phyloP scores from a whole-genome alignment of 1,140 invertebrate genomes.

The Solenopsis invicta region DNA sequence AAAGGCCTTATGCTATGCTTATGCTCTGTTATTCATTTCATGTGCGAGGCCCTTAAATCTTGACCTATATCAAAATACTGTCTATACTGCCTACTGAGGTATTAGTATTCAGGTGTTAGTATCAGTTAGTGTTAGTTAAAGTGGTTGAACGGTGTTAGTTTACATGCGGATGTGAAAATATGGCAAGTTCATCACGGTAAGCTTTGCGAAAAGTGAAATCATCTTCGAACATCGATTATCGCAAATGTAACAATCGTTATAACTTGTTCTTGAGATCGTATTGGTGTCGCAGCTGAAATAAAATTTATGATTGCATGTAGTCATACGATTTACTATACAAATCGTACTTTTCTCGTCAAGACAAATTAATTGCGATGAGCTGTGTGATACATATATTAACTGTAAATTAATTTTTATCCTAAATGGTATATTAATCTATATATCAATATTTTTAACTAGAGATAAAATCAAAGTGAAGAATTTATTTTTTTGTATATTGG shows the following conservation, averaged over 20 bases:
- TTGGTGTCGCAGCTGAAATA: not conserved
- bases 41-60: too few relatives aligned
- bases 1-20: too few relatives aligned
- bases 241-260: not conserved
- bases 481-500: constrained; percentile 3
- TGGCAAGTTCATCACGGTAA: constrained; percentile 60
- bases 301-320: constrained; percentile 20
- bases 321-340: not conserved
- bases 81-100: too few relatives aligned
- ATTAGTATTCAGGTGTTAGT: too few relatives aligned
- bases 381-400: not conserved
- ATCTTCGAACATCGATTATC: not conserved
- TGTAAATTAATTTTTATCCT: not conserved
- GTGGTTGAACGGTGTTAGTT: not conserved
- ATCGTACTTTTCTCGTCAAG: not conserved
- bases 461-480: not conserved
- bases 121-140: too few relatives aligned
- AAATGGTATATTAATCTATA: too few relatives aligned
- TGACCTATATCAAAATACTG: too few relatives aligned
- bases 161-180: constrained; percentile 18
- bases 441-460: not conserved
- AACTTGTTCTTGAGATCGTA: not conserved
- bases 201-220: not conserved
- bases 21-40: too few relatives aligned
- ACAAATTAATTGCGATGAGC: not conserved